Evolutionary conservation across 2,888 invertebrate genomes (phyloP), one percentile per base, ranked within the genome.

Genomic region (Leptinotarsa juncta): DNA sequence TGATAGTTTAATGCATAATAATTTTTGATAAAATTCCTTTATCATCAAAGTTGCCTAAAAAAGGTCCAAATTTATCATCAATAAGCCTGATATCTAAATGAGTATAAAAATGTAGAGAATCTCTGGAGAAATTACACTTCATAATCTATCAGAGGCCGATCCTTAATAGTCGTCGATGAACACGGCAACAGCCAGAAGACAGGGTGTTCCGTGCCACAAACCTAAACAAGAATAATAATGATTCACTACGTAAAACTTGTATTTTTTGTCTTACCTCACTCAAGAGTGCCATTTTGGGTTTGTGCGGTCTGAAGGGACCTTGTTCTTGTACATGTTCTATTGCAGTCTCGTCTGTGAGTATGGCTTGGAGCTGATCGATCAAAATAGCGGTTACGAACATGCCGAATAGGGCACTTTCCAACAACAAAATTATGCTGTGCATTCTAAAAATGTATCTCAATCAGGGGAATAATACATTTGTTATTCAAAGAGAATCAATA

Each of bases 381-480:
- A 96, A 92, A 78, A 97, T 96, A 60, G 95, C 95, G 73, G 94
- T 90, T 18, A 96, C 96, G 87, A 97, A 97, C 85, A 97, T 91
- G 12, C 96, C 96, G 88, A 97, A 97, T 42, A 97, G 88, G 10
- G 94, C 91, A 74, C 94, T 93, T 87, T 96, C 96, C 87, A 97
- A 88, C 74, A 95, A 90, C 79, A 96, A 88, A 82, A 95, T 92
- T 67, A 96, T 93, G 80, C 94, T 94, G 87, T 97, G 96, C 82
- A 97, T 90, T 86, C 96, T 96, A 88, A 20, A 78, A 79, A 72
- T 67, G 20, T 32, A 12, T 42, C 42, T 42, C 10, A 42, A 42
- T 42, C 12, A 42, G 42, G 2, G 10, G 10, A 42, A 42, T 0
- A 42, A 42, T 42, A 10, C 3, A 10, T 42, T 42, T 3, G 42